phyloP scores from a whole-genome alignment of 2,888 invertebrate genomes.

The Empis stercorea region DNA sequence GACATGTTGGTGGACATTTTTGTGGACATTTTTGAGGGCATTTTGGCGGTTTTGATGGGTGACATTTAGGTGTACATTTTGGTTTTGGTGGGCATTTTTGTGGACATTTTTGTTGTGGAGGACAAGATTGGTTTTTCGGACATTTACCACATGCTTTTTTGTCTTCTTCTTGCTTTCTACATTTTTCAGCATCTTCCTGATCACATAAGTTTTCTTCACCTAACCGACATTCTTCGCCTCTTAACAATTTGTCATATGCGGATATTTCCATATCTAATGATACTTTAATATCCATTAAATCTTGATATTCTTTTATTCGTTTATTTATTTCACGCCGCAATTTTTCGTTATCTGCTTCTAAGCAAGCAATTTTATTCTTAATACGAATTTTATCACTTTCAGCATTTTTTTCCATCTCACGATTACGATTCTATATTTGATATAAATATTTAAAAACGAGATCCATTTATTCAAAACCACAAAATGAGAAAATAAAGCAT shows the following conservation, averaged over 20 bases:
- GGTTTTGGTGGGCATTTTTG: no score
- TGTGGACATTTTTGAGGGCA: no score
- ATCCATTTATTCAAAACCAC: background rate
- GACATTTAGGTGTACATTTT: no score
- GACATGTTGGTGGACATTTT: no score
- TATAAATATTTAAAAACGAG: constrained; percentile 11
- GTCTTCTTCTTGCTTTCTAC: constrained; percentile 7
- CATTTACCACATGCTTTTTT: constrained; percentile 10
- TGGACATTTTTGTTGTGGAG: no score
- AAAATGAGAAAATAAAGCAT: constrained; percentile 26
- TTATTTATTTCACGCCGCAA: constrained; percentile 76
- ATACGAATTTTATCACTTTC: constrained; percentile 70
- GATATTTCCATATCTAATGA: constrained; percentile 81
- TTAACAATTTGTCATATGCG: constrained; percentile 78
- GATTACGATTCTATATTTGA: constrained; percentile 45
- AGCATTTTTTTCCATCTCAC: constrained; percentile 71
- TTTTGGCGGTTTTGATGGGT: no score
- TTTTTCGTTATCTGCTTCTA: constrained; percentile 66
- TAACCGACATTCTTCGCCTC: constrained; percentile 57
- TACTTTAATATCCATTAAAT: constrained; percentile 93
- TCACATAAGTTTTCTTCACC: constrained; percentile 2
- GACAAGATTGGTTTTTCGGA: background rate
- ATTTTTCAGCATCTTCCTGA: constrained; percentile 8
- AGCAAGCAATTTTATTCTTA: constrained; percentile 55
- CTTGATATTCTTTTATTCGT: constrained; percentile 88